Evolutionary conservation across 2,888 invertebrate genomes (phyloP), one percentile per base, ranked within the genome.

Genomic region (Drosophila dives): DNA sequence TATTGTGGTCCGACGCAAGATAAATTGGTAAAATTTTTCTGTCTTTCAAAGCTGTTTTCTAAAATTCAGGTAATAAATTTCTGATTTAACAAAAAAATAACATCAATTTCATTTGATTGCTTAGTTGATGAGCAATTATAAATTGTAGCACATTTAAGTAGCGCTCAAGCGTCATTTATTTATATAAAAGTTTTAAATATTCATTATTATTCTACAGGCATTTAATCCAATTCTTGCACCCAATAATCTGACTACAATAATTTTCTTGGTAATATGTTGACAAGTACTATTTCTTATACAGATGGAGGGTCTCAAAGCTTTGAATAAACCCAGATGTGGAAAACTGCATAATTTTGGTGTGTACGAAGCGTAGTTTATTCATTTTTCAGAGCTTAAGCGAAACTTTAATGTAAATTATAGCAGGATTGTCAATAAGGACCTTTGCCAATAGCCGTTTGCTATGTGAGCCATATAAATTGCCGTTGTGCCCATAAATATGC

Each of bases 401-500:
- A 40, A 23, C 58, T 71, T 58, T 38, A 71, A 55, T 62, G 71
- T 56, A 72, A 82, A 80, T 79, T 68, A 69, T 63, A 66, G 63
- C 51, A 68, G 53, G 66, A 69, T 64, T 59, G 60, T 60, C 66
- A 65, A 72, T 65, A 55, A 63, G 63, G 71, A 59, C 62, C 50
- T 68, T 72, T 60, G 59, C 66, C 75, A 72, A 67, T 65, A 67
- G 78, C 62, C 53, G n/a, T 60, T 61, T 54, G 69, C 75, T 26
- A 83, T 64, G 71, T 72, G 75, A 83, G 77, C 60, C 70, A 66
- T 69, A 82, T 85, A 76, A 85, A 89, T 89, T 75, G 68, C 77
- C 63, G 15, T 67, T 50, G 56, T 63, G 55, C 64, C 86, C 75
- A 86, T 89, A 87, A 90, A 90, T 85, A 85, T 88, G 88, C 80